Percentiles rank a stretch among this genome's conserved stretches.
phyloP scores from a whole-genome alignment of 2,888 invertebrate genomes.

The Odontomyia ornata region DNA sequence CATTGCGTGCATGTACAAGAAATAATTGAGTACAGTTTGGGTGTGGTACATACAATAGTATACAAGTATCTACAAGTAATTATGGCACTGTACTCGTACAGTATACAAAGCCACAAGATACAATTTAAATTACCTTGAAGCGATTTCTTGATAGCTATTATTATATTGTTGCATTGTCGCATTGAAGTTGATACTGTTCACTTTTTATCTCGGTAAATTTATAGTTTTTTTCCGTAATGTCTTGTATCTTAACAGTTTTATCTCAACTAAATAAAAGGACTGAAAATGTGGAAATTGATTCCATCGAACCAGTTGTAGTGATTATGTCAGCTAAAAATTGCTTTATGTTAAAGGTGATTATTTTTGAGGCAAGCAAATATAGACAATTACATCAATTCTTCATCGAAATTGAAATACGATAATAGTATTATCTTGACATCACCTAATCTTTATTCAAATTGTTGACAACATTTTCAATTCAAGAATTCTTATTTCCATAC shows the following conservation, averaged over 20 bases:
- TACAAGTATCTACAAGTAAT: background rate
- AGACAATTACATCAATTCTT: background rate
- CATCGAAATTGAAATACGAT: background rate
- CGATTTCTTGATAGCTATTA: background rate
- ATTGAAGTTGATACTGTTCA: background rate
- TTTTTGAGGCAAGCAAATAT: too few relatives aligned
- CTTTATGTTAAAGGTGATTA: too few relatives aligned
- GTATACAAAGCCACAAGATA: background rate
- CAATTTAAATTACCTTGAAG: background rate
- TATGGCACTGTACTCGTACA: background rate
- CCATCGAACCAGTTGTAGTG: background rate
- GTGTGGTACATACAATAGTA: constrained; percentile 7
- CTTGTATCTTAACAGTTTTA: too few relatives aligned
- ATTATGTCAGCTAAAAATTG: too few relatives aligned
- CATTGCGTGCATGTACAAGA: background rate
- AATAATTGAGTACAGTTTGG: background rate
- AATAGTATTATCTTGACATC: background rate
- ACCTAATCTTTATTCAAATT: background rate
- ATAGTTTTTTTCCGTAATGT: too few relatives aligned
- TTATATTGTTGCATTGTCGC: background rate
- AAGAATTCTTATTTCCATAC: background rate
- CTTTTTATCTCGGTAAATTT: too few relatives aligned
- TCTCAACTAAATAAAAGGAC: too few relatives aligned
- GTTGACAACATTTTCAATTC: background rate
- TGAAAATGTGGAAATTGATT: too few relatives aligned